A percentile compares a stretch with the other conserved stretches of the same genome.
phyloP scores from a whole-genome alignment of 1,140 invertebrate species.

The Saccostrea echinata region DNA sequence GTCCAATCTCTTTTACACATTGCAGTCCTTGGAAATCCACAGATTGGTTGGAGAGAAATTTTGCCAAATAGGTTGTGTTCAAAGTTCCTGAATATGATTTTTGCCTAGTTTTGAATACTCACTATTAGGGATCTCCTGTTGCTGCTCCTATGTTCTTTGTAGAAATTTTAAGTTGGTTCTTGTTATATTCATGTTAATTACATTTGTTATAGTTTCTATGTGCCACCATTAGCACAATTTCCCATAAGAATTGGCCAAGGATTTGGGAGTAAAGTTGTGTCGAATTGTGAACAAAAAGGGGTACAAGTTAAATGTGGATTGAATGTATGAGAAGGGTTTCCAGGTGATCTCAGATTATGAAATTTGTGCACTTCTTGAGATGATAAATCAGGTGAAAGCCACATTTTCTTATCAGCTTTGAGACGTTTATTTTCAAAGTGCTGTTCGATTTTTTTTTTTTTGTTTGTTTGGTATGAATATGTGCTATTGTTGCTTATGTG shows the following conservation, averaged over 20 bases:
- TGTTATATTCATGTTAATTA: not conserved
- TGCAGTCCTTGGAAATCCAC: not conserved
- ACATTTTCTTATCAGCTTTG: not conserved
- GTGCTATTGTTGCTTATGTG: conserved; percentile 22
- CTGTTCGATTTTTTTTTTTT: not conserved
- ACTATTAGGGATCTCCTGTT: not conserved
- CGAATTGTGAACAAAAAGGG: not conserved
- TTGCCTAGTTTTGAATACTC: conserved; percentile 14
- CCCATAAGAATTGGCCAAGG: not conserved
- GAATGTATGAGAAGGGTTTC: not conserved
- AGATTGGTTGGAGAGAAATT: not conserved
- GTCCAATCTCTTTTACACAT: not conserved
- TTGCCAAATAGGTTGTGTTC: conserved; percentile 30
- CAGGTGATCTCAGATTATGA: conserved; percentile 18
- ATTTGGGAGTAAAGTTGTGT: not conserved
- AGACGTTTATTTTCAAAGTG: conserved; percentile 11
- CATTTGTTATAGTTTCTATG: not conserved
- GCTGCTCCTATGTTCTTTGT: not conserved
- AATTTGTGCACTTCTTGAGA: not conserved
- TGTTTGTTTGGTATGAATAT: not conserved
- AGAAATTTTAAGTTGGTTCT: not conserved
- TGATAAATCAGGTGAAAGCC: not conserved
- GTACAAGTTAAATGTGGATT: not conserved
- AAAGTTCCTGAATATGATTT: not conserved
- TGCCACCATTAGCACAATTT: not conserved